Conservation (phyloP, 2,797 vertebrate genomes). For the Otus scops region DNA sequence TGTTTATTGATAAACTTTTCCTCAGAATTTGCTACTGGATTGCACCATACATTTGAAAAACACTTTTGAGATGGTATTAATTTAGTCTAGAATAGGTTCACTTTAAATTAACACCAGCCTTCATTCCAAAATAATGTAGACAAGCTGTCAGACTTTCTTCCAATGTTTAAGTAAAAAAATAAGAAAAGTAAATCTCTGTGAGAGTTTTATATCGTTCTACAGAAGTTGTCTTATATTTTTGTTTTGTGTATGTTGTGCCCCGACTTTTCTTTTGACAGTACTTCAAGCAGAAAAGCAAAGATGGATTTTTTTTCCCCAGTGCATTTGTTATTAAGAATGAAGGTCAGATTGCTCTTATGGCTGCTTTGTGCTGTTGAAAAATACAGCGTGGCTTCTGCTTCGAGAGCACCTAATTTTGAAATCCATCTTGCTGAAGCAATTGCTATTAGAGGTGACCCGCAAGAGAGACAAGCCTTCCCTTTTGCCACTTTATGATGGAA, state of each 20-base stretch:
- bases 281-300: constrained; percentile 32
- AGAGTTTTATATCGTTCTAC: neutral
- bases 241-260: neutral
- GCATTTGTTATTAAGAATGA: constrained; percentile 31
- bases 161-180: neutral
- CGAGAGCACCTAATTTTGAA: constrained; percentile 16
- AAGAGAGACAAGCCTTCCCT: neutral
- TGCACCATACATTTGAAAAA: neutral
- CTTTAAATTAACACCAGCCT: neutral
- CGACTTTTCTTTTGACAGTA: constrained; percentile 2
- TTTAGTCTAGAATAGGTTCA: neutral
- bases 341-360: constrained; percentile 18
- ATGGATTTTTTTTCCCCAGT: neutral
- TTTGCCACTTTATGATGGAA: constrained; percentile 6
- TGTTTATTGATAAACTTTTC: neutral
- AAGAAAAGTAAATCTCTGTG: neutral
- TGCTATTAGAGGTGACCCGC: constrained; percentile 15
- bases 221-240: neutral
- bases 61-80: neutral
- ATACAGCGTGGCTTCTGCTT: constrained; percentile 1
- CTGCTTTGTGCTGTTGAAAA: constrained; percentile 28
- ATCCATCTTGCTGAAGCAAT: constrained; percentile 31
- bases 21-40: neutral
- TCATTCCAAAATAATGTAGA: neutral
- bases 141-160: neutral